Percentiles rank a stretch among this genome's conserved stretches.
phyloP scores from a whole-genome alignment of 2,113 vertebrate species.

The Myxocyprinus asiaticus region DNA sequence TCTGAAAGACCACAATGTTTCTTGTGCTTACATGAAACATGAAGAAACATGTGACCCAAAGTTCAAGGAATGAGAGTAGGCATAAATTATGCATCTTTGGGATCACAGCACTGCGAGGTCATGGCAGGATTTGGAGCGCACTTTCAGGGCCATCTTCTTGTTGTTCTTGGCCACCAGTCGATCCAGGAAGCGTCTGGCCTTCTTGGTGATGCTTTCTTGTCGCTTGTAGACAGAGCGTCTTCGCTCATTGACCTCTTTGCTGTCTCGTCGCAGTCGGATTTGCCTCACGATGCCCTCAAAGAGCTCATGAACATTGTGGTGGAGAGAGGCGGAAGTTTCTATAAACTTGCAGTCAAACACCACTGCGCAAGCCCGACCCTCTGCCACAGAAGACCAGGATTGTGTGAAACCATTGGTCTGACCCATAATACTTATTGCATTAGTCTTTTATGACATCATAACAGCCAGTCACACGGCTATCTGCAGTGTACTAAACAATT shows the following conservation, averaged over 20 bases:
- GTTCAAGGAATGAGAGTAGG: constrained; percentile 1
- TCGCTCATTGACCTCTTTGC: constrained; percentile 55
- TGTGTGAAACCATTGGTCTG: neutral
- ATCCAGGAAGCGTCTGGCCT: constrained; percentile 87
- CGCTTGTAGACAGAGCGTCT: constrained; percentile 59
- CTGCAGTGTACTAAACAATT: too few species aligned
- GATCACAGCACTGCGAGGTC: constrained; percentile 88
- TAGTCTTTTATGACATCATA: neutral
- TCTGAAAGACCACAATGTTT: too few species aligned
- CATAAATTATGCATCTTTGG: neutral
- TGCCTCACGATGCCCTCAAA: constrained; percentile 94
- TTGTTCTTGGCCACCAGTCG: constrained; percentile 85
- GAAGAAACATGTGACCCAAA: neutral
- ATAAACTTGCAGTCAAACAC: constrained; percentile 98
- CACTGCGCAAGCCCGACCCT: constrained; percentile 89
- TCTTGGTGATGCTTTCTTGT: constrained; percentile 85
- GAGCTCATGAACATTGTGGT: constrained; percentile 92
- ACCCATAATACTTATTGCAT: neutral
- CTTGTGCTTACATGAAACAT: neutral
- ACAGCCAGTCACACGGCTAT: neutral
- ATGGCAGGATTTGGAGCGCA: constrained; percentile 93
- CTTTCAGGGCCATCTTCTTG: constrained; percentile 85
- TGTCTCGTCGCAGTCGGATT: constrained; percentile 83
- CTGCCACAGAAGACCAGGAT: constrained; percentile 66
- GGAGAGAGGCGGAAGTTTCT: constrained; percentile 89